Conservation (phyloP, 2,113 vertebrate species). For the Synchiropus splendidus region DNA sequence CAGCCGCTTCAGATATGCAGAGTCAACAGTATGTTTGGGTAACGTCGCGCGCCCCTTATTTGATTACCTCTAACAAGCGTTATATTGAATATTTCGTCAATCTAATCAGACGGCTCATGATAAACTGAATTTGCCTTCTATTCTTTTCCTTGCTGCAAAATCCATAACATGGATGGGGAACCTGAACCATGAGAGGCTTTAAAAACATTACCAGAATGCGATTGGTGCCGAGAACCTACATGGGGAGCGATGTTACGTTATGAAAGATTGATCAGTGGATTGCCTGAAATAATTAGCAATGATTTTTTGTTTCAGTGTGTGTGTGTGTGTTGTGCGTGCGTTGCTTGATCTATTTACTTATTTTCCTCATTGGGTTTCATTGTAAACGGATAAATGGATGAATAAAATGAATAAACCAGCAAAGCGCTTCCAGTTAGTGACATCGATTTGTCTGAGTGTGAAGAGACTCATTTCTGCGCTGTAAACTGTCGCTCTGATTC, state of each 20-base stretch:
- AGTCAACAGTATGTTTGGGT: constrained; percentile 27
- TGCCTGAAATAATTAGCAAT: constrained; percentile 93
- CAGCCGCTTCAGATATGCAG: constrained; percentile 12
- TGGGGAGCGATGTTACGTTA: constrained; percentile 81
- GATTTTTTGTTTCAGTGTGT: constrained; percentile 30
- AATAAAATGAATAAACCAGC: not conserved
- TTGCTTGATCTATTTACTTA: constrained; percentile 29
- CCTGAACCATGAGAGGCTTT: constrained; percentile 75
- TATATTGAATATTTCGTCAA: constrained; percentile 59
- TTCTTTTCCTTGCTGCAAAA: constrained; percentile 70
- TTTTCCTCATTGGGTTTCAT: constrained; percentile 14
- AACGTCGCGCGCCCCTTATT: too few relatives aligned
- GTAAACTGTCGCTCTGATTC: too few relatives aligned
- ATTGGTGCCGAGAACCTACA: constrained; percentile 74
- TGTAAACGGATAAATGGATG: constrained; percentile 4
- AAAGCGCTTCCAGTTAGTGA: not conserved
- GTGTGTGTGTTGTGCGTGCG: constrained; percentile 21
- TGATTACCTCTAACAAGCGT: constrained; percentile 52
- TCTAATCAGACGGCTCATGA: constrained; percentile 56
- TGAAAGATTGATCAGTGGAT: constrained; percentile 89
- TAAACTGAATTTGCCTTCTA: constrained; percentile 66
- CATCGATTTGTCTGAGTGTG: constrained; percentile 3
- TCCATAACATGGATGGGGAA: constrained; percentile 79
- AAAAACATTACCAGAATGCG: constrained; percentile 88
- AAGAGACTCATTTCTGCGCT: not conserved